These are phyloP conservation scores for Sandelia bainsii DNA, from an alignment of 2,797 vertebrate genomes.

Conservation along the genomic window DNA sequence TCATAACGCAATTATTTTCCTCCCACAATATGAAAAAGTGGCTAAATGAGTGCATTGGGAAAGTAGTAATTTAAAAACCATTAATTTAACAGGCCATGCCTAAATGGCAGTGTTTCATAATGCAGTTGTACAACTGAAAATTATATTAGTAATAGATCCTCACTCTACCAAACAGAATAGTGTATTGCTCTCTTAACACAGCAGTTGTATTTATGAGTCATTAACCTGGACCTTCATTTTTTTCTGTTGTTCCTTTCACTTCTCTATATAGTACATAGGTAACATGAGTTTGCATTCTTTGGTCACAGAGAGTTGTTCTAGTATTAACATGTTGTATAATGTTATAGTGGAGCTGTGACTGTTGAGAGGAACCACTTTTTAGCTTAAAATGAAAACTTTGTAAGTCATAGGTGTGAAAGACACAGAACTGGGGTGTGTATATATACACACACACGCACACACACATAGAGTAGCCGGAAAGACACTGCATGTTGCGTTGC, in stretches of 20 bases:
- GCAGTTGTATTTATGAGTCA: slow-evolving; percentile 8
- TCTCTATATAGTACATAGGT: background rate
- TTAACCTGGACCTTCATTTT: background rate
- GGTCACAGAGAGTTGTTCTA: background rate
- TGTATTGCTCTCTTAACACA: background rate
- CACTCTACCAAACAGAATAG: background rate
- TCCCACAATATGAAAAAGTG: background rate
- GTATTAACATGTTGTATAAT: background rate
- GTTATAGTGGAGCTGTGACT: background rate
- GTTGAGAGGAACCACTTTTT: background rate
- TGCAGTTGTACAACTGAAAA: slow-evolving; percentile 5
- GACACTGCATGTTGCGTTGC: background rate
- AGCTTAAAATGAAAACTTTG: too few species aligned
- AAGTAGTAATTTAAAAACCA: too few species aligned
- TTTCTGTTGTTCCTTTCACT: background rate
- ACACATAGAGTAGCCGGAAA: background rate
- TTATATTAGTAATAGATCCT: background rate
- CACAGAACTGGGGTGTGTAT: too few species aligned
- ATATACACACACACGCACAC: too few species aligned
- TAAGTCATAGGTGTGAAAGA: too few species aligned
- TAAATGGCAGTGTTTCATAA: slow-evolving; percentile 6
- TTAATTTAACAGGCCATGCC: background rate
- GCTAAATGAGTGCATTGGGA: background rate
- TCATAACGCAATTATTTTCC: background rate
- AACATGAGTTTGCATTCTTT: too few species aligned